Conservation (phyloP, 2,797 vertebrate genomes). For the Cichlasoma orientale region DNA sequence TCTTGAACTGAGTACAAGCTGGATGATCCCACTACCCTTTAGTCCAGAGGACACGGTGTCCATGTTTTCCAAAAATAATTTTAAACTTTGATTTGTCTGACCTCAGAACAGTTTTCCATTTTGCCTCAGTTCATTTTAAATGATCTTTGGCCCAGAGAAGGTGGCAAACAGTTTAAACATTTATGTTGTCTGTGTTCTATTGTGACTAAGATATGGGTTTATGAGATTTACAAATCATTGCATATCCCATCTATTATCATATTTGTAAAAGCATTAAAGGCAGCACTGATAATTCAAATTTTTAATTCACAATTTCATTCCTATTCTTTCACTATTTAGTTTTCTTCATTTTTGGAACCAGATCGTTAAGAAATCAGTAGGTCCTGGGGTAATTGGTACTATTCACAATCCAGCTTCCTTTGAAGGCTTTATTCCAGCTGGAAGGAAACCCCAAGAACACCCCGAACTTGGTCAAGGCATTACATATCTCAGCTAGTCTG, state of each 20-base stretch:
- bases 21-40: not conserved
- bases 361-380: not conserved
- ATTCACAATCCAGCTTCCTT: not conserved
- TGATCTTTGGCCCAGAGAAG: not conserved
- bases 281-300: constrained; percentile 30
- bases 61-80: not conserved
- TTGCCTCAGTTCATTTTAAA: not conserved
- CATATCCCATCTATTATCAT: no score
- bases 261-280: no score
- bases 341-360: constrained; percentile 17
- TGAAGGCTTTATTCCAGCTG: not conserved
- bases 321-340: not conserved
- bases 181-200: no score
- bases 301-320: no score
- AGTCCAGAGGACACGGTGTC: not conserved
- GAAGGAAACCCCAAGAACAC: not conserved
- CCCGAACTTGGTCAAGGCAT: not conserved
- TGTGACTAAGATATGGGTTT: no score
- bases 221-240: no score
- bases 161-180: no score
- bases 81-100: not conserved
- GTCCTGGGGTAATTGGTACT: not conserved
- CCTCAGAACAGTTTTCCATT: not conserved
- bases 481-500: not conserved
- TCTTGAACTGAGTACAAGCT: not conserved